A percentile compares a stretch with the other conserved stretches of the same genome.
phyloP scores from a whole-genome alignment of 2,113 vertebrate species.

The Bos javanicus region DNA sequence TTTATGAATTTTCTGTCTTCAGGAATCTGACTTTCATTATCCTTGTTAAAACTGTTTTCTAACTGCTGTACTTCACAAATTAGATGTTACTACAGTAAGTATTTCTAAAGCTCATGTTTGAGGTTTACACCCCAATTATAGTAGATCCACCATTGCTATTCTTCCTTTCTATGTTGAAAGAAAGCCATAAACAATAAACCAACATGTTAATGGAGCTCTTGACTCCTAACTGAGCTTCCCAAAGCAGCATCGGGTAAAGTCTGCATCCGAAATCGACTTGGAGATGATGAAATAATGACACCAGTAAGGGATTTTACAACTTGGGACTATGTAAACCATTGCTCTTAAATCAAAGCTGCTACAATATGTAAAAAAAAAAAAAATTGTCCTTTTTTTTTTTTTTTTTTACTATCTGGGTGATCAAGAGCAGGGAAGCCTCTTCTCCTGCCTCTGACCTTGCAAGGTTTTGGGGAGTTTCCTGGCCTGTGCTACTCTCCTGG shows the following conservation, averaged over 20 bases:
- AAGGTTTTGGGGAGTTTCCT: background rate
- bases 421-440: background rate
- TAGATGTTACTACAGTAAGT: background rate
- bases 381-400: background rate
- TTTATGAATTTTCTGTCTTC: background rate
- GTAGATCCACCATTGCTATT: background rate
- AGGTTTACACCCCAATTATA: background rate
- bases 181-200: constrained; percentile 8
- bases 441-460: background rate
- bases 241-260: constrained; percentile 24
- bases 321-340: background rate
- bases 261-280: background rate
- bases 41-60: background rate
- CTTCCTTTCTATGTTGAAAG: background rate
- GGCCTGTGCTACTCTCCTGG: background rate
- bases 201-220: background rate
- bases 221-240: background rate
- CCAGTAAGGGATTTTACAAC: background rate
- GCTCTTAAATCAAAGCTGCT: background rate
- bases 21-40: background rate
- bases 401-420: background rate
- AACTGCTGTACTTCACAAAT: background rate
- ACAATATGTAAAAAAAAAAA: no score
- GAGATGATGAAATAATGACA: constrained; percentile 17
- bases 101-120: background rate